Percentiles rank a stretch among this genome's conserved stretches.
phyloP scores from a whole-genome alignment of 1,140 invertebrate species.

The Agraylea sexmaculata region DNA sequence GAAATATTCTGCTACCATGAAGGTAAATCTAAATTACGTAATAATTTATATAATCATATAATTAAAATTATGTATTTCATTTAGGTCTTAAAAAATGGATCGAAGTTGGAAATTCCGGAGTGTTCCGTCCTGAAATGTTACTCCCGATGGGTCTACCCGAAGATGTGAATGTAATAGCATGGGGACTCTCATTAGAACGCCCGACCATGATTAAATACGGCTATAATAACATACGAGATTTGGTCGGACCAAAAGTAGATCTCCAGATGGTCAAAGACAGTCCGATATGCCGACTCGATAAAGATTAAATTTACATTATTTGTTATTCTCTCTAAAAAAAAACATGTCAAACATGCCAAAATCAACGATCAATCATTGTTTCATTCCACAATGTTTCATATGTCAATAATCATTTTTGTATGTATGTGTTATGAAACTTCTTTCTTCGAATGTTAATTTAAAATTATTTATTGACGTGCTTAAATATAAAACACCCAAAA shows the following conservation, averaged over 20 bases:
- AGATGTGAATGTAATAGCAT: constrained; percentile 91
- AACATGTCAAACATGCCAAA: too few species aligned
- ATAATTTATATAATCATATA: background rate
- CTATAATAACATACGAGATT: constrained; percentile 93
- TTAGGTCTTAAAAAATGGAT: constrained; percentile 65
- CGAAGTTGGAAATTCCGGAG: constrained; percentile 91
- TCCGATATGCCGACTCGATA: constrained; percentile 86
- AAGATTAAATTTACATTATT: constrained; percentile 42
- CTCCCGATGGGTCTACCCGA: constrained; percentile 93
- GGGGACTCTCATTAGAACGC: constrained; percentile 93
- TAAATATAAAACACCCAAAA: too few species aligned
- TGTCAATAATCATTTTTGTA: too few species aligned
- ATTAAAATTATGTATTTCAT: background rate
- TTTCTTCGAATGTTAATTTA: too few species aligned
- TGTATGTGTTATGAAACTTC: too few species aligned
- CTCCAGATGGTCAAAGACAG: constrained; percentile 91
- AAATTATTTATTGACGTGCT: too few species aligned
- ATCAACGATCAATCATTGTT: too few species aligned
- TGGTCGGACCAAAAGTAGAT: constrained; percentile 94
- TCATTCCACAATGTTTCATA: too few species aligned
- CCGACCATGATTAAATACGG: constrained; percentile 99
- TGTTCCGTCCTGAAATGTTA: constrained; percentile 96
- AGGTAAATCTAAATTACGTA: constrained; percentile 29
- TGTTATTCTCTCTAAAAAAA: constrained; percentile 10
- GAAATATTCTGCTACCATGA: constrained; percentile 98